Base-by-base conservation (phyloP, 2,113 vertebrate species). In the Heloderma charlesbogerti region DNA sequence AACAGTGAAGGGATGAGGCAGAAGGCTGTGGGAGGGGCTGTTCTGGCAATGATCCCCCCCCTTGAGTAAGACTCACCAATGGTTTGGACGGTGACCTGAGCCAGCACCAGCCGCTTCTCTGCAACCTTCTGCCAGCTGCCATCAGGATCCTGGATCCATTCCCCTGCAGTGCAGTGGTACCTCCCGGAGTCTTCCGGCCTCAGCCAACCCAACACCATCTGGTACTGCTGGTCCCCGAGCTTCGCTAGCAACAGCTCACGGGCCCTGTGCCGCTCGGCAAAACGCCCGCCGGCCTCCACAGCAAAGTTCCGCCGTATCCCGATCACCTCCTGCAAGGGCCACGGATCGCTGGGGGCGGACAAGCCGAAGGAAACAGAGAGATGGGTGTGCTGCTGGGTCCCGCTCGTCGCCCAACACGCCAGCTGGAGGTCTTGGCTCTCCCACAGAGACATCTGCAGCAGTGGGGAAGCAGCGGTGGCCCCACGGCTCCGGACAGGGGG, bases 131-230 rank as follows among this genome's bases (percentile, higher is more conserved):
- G 96, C 98, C 98, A 99, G 6, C 95, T 96, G 43, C 98, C 97
- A 27, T 98, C 97, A 0, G 98, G 98, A 85, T 99, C 98, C 91
- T 96, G 97, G 78, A 99, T 98, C 98, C 98, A 99, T 93, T 99
- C 98, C 0, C 96, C 95, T 0, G 97, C 98, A 1, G 98, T 98
- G 4, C 98, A 99, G 96, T 98, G 98, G 91, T 98, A 99, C 1
- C 97, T 96, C 72, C 98, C 98, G 0, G 96, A 93, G 22, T 99
- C 98, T 0, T 95, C 97, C 0, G 98, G 97, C 85, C 95, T 97
- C 88, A 98, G 92, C 0, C 95, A 94, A 7, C 92, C 97, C 77
- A 99, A 95, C 81, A 95, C 98, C 97, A 99, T 97, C 89, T 97
- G 95, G 88, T 98, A 99, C 81, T 95, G 92, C 31, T 96, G 97